Evolutionary conservation across 2,113 vertebrate species (phyloP).

Genomic region (Misgurnus anguillicaudatus): DNA sequence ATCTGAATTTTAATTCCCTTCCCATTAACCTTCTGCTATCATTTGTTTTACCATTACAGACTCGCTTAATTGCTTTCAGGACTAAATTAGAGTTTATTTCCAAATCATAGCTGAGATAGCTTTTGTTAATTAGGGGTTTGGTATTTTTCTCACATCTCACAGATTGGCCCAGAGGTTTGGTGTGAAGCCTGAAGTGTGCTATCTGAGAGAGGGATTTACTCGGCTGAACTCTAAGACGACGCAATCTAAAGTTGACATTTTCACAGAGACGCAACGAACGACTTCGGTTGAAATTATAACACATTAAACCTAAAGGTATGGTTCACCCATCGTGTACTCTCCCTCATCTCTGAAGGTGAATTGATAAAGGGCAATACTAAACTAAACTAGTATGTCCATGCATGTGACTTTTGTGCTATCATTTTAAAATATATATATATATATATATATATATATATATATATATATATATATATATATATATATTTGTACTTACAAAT

Average conservation of each 20-base stretch:
- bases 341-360: neutral
- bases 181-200: slow-evolving; percentile 34
- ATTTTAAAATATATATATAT: too few species aligned
- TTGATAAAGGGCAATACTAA: neutral
- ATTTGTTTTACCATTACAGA: slow-evolving; percentile 75
- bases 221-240: slow-evolving; percentile 2
- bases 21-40: slow-evolving; percentile 75
- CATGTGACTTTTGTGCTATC: too few species aligned
- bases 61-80: slow-evolving; percentile 69
- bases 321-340: neutral
- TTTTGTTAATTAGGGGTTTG: slow-evolving; percentile 69
- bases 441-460: too few species aligned
- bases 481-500: too few species aligned
- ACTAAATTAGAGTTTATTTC: slow-evolving; percentile 73
- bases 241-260: slow-evolving; percentile 5
- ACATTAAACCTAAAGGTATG: neutral
- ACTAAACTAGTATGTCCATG: too few species aligned
- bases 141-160: slow-evolving; percentile 52
- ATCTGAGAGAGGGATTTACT: slow-evolving; percentile 38
- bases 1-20: slow-evolving; percentile 74
- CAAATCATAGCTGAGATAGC: slow-evolving; percentile 68
- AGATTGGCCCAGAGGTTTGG: slow-evolving; percentile 45
- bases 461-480: too few species aligned
- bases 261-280: neutral
- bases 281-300: neutral